Base-by-base conservation (phyloP, 2,888 invertebrate species). In the Cerastoderma edule region DNA sequence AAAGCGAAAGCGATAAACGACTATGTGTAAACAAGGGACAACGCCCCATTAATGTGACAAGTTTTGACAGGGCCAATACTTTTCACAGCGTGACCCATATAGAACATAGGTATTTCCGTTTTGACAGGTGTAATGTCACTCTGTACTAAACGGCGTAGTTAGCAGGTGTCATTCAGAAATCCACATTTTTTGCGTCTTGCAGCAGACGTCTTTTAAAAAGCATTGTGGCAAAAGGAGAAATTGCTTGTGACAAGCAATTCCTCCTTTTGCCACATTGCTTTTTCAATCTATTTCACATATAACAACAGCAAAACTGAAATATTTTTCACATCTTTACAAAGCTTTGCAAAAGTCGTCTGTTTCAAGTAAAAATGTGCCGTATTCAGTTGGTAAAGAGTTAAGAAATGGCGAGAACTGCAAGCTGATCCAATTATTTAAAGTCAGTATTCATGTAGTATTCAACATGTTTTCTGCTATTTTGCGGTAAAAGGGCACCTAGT, bases 11-110 rank as follows among this genome's bases (percentile, higher is more conserved):
- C 16, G 39, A 39, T 10, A n/a, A 50, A 5, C n/a, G 50, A 50
- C n/a, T n/a, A n/a, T n/a, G n/a, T n/a, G n/a, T n/a, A 22, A n/a
- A n/a, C 2, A 50, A 50, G 50, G 50, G 1, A 4, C 16, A 27
- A 22, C 10, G n/a, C 8, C 22, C 50, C 16, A 50, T 50, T 24
- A 50, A 50, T 24, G 24, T 50, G 50, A 50, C 50, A 50, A 22
- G 50, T 50, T 50, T 19, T 50, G 50, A 50, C 50, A 50, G 50
- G 50, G 19, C 50, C 22, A 22, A 50, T 10, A 24, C 50, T 22
- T 50, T 22, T 1, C 22, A 22, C 22, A n/a, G n/a, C 10, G 16
- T 50, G 50, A 50, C 50, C 50, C 22, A 50, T 22, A 22, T n/a
- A n/a, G n/a, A 50, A 50, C 50, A 50, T 27, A 50, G 50, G 10